Percentiles rank a stretch among this genome's conserved stretches.
Evolutionary conservation across 2,797 vertebrate genomes (phyloP).

Genomic region (Fringilla coelebs): DNA sequence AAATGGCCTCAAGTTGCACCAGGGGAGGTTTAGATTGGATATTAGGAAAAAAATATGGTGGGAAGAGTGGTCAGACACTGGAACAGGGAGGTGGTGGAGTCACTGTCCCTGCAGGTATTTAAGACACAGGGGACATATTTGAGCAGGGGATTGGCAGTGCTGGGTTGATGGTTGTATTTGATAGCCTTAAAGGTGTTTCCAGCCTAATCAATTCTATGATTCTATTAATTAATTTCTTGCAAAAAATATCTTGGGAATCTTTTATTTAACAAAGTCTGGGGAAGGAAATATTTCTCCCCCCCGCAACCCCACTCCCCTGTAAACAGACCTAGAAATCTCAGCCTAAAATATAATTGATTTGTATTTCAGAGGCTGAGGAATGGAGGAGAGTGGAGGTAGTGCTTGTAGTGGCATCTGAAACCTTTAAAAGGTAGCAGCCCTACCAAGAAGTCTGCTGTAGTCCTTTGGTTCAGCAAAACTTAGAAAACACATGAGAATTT

Average conservation of each 20-base stretch:
- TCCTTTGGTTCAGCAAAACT: background rate
- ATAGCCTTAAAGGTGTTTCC: background rate
- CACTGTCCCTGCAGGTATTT: background rate
- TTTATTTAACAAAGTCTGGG: background rate
- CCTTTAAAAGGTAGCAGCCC: background rate
- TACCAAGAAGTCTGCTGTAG: background rate
- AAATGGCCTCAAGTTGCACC: background rate
- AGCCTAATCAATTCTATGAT: background rate
- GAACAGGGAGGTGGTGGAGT: background rate
- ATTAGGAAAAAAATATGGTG: background rate
- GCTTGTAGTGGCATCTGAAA: background rate
- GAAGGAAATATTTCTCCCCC: background rate
- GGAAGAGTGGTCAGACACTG: background rate
- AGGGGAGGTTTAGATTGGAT: background rate
- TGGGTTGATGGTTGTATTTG: background rate
- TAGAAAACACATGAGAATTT: background rate
- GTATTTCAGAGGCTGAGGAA: background rate
- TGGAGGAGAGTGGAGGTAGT: background rate
- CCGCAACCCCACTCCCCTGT: fast-evolving
- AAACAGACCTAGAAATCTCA: background rate
- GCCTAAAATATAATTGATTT: background rate
- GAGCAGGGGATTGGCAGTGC: background rate
- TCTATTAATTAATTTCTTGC: background rate
- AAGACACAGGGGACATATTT: background rate
- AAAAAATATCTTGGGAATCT: background rate